These are phyloP conservation scores for Drymonia ruficornis DNA, from an alignment of 2,888 invertebrate genomes.

Conservation along the genomic window DNA sequence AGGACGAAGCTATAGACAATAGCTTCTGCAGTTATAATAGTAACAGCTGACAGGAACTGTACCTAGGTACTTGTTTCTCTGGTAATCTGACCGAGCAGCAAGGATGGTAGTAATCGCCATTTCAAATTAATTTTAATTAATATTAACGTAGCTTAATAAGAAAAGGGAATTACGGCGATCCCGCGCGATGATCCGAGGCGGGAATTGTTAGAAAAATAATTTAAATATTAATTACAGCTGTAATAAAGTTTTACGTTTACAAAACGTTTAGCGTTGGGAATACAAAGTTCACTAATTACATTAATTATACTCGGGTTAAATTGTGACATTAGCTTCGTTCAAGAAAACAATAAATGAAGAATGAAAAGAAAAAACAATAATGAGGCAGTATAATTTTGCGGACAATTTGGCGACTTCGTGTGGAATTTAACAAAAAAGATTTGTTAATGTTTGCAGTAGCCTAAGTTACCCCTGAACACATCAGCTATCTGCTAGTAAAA, in stretches of 20 bases:
- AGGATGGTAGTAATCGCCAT: not conserved
- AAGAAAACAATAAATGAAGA: not conserved
- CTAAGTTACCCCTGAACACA: too few species aligned
- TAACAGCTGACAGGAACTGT: not conserved
- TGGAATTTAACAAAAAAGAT: too few species aligned
- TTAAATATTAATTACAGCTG: constrained; percentile 20
- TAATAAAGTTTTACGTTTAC: constrained; percentile 15
- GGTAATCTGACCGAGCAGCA: not conserved
- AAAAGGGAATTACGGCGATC: constrained; percentile 19
- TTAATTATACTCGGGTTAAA: constrained; percentile 7
- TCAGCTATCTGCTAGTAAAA: too few species aligned
- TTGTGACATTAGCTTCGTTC: not conserved
- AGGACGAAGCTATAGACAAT: too few species aligned
- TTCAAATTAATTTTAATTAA: constrained; percentile 14
- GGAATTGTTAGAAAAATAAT: constrained; percentile 19
- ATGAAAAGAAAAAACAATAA: not conserved
- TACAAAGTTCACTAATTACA: constrained; percentile 12
- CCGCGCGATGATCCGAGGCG: constrained; percentile 12
- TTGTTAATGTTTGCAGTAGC: too few species aligned
- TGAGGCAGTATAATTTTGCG: not conserved
- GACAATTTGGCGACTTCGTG: too few species aligned
- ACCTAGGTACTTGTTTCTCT: not conserved
- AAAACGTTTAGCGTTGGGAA: constrained; percentile 9
- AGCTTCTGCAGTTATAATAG: too few species aligned
- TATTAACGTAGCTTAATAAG: constrained; percentile 20